Evolutionary conservation across 2,888 invertebrate species (phyloP), one percentile per base, ranked within the genome.

Genomic region (Parelbella ahira): DNA sequence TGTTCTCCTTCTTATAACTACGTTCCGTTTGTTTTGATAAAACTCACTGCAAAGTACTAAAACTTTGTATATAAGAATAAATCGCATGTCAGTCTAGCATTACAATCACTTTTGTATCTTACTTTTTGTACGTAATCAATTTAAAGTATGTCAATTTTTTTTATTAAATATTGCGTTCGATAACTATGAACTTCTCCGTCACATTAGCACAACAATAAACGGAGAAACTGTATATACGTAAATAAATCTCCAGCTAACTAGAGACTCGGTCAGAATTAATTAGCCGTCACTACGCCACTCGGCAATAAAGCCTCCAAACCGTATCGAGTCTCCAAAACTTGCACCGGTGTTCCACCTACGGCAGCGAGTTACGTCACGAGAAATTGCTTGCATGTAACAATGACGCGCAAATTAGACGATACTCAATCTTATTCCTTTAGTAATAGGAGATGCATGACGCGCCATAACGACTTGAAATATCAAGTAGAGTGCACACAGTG

Each of bases 231-330:
- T 49, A 45, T n/a, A n/a, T n/a, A n/a, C 54, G 52, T 51, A 55
- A 63, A 63, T 60, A 69, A 73, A 73, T 68, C 67, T 66, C 56
- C 47, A 50, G 58, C 58, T 67, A 61, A 66, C 69, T 64, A 67
- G 58, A 32, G 39, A 24, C 39, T 68, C 58, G 65, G 64, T 63
- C 64, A 64, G 63, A 67, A 69, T 74, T 78, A 77, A 76, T 76
- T 74, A 68, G 62, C 58, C 69, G 60, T 61, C 65, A 57, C 60
- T 51, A 6, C 42, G 55, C 57, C 58, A 48, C 50, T 60, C 56
- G 53, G 66, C 60, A 65, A 69, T 74, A 75, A 77, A 77, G 63
- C 62, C 63, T 67, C 53, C 63, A 61, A 63, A 68, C 63, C 72
- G 72, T 79, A 63, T 69, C 74, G 65, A 64, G 60, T 64, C 62